phyloP scores from a whole-genome alignment of 2,797 vertebrate genomes.

The Spinus olivaceus region DNA sequence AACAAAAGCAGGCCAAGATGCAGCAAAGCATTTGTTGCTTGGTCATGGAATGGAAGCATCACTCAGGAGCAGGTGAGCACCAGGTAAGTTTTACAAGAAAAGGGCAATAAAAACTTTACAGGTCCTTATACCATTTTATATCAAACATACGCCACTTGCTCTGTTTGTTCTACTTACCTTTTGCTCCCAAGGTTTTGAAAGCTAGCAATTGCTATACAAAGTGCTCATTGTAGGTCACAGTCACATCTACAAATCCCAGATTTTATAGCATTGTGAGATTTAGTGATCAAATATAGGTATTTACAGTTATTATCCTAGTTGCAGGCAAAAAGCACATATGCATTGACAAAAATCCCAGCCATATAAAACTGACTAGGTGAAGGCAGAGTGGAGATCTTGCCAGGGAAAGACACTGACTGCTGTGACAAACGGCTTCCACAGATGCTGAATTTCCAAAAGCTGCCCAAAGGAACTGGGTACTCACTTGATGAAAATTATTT shows the following conservation, averaged over 20 bases:
- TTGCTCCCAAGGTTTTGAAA: neutral
- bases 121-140: neutral
- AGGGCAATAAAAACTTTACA: neutral
- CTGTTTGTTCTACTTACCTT: neutral
- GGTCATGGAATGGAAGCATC: neutral
- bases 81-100: neutral
- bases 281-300: neutral
- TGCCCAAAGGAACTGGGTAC: neutral
- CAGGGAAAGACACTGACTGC: neutral
- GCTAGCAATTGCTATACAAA: neutral
- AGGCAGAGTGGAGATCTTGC: neutral
- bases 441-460: neutral
- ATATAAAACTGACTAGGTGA: neutral
- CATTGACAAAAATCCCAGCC: neutral
- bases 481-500: neutral
- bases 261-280: neutral
- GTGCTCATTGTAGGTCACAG: neutral
- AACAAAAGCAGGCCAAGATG: neutral
- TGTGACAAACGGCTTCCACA: neutral
- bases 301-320: neutral
- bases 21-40: neutral
- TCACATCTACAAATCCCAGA: neutral
- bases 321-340: neutral
- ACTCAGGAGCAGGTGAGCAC: neutral
- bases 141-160: neutral